Evolutionary conservation across 2,888 invertebrate genomes (phyloP).

Genomic region (Pachydiplax longipennis): DNA sequence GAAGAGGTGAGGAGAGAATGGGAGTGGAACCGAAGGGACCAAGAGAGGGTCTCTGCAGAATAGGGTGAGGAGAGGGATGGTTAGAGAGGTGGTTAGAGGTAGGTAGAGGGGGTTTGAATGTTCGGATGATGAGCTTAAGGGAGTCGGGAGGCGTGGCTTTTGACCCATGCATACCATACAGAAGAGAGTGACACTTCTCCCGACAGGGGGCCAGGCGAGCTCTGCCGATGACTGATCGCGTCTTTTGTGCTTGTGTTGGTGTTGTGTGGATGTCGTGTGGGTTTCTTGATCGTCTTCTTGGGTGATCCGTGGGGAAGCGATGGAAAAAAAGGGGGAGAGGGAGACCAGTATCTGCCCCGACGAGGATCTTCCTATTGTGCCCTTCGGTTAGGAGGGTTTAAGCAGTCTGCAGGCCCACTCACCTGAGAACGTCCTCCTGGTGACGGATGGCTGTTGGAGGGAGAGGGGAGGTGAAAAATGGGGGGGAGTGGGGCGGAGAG

Average conservation of each 20-base stretch:
- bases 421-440: neutral
- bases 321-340: neutral
- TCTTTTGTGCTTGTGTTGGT: conserved; percentile 38
- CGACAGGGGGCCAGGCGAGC: conserved; percentile 6
- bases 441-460: conserved; percentile 29
- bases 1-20: neutral
- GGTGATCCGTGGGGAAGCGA: conserved; percentile 21
- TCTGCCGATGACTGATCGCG: conserved; percentile 41
- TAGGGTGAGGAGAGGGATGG: neutral
- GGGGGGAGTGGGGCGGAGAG: neutral
- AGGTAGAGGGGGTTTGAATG: neutral
- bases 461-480: neutral
- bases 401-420: neutral
- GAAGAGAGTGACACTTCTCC: neutral
- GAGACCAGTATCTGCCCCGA: conserved; percentile 5
- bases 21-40: neutral
- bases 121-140: conserved; percentile 43
- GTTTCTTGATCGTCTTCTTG: conserved; percentile 43
- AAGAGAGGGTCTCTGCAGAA: neutral
- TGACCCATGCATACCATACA: conserved; percentile 34
- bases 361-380: conserved; percentile 27
- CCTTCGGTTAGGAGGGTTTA: neutral
- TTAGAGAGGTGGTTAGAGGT: neutral
- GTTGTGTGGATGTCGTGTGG: conserved; percentile 45
- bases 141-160: conserved; percentile 27